Evolutionary conservation across 2,888 invertebrate species (phyloP).

Genomic region (Cylindroiulus punctatus): DNA sequence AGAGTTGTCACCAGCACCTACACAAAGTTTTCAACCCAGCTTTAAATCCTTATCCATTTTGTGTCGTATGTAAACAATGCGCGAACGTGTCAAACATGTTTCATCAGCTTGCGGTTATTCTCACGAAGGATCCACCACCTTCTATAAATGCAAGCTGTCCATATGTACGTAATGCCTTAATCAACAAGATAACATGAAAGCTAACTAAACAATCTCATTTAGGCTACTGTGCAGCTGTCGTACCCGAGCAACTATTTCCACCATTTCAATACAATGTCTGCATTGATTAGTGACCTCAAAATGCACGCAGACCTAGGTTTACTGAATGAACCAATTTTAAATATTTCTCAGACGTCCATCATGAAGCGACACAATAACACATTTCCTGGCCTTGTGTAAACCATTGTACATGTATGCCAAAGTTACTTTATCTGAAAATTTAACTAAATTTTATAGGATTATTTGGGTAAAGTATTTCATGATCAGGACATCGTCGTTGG

Average conservation of each 20-base stretch:
- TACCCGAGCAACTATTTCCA: neutral
- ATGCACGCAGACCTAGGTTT: neutral
- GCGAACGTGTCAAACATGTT: neutral
- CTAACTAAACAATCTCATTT: neutral
- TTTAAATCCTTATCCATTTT: neutral
- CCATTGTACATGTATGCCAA: no score
- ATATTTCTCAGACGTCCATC: neutral
- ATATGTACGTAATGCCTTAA: neutral
- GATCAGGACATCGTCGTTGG: no score
- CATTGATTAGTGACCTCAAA: neutral
- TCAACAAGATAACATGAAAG: neutral
- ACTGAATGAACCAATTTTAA: neutral
- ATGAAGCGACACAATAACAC: neutral
- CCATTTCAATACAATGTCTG: neutral
- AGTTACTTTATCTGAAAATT: no score
- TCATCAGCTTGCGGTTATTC: neutral
- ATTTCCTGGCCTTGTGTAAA: neutral
- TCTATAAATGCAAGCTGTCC: constrained; percentile 1
- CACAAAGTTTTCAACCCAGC: neutral
- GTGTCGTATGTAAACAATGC: neutral
- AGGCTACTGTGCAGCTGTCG: neutral
- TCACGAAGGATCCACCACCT: neutral
- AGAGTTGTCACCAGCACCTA: neutral
- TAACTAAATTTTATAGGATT: no score
- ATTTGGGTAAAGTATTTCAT: no score